Evolutionary conservation across 2,797 vertebrate genomes (phyloP), one percentile per base, ranked within the genome.

Genomic region (Spinus olivaceus): DNA sequence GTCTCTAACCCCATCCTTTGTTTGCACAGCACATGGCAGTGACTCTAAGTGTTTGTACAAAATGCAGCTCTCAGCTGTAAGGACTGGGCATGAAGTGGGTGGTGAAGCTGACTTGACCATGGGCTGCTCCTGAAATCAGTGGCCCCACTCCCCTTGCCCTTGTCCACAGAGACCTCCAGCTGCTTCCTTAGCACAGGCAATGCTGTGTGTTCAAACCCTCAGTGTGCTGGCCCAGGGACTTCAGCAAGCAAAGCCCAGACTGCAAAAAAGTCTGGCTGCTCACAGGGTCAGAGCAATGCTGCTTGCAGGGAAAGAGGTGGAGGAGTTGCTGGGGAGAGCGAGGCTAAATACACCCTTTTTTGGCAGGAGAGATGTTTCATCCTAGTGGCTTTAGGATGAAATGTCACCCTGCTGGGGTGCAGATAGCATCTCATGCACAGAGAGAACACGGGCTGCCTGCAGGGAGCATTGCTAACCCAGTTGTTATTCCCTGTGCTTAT

Each of bases 141-240:
- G 15, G 18, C 6, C 20, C 10, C 1, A 0, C 6, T 90, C 5
- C 10, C 18, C 12, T 30, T 65, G 14, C 7, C 35, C 19, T 13
- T 4, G 5, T 8, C 33, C 57, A 16, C 60, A 50, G 44, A 51
- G 37, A 39, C 9, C 2, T 3, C 50, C 8, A 3, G n/a, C 37
- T 86, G 18, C 57, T 57, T 49, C 27, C 6, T 76, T 20, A 16
- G 30, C 46, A 53, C n/a, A 0, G 9, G n/a, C 51, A 12, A 42
- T 57, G 50, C 35, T 53, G 12, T 20, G 41, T 4, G 3, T 23
- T 22, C 2, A 5, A 4, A 24, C 11, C 33, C 42, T 27, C 0
- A 0, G 7, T 5, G 25, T 51, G 81, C 51, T 65, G 66, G n/a
- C 54, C 51, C 60, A 39, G 59, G 44, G 14, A 20, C 10, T 14